Base-by-base conservation (phyloP, 1,140 invertebrate species). In the Aphaenogaster rudis region DNA sequence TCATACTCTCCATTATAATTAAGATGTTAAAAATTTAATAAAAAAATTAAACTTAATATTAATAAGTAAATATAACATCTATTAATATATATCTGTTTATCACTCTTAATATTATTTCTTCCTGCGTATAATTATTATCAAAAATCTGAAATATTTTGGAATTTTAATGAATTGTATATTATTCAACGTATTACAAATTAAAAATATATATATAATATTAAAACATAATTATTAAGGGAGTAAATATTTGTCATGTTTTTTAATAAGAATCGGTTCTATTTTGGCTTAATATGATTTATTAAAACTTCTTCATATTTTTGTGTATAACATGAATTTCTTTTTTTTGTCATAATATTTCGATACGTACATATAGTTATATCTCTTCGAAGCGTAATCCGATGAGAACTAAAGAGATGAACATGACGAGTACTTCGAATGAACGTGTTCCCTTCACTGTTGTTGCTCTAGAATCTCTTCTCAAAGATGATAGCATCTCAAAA, bases 391-490 rank as follows among this genome's bases (percentile, higher is more conserved):
- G n/a, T 36, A n/a, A 50, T 45, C 45, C n/a, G 45, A 52, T 67
- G 11, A 52, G n/a, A 67, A 80, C 15, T 2, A 21, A 66, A 52
- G 33, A 63, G 9, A 3, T 48, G 17, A 67, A 57, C 21, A n/a
- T 3, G n/a, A 66, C 7, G 21, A 77, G 15, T 66, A 50, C n/a
- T 28, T 36, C 21, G 28, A 59, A 67, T 59, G 28, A 42, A 88
- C 57, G n/a, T 39, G 57, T 79, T 85, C 39, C 42, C 33, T 71
- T 54, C 59, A 61, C 66, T 77, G 63, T 87, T 78, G 63, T 71
- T 33, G 4, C 50, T 61, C 54, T 79, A 21, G 48, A 86, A 87
- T 82, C 71, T 82, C 57, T 88, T 72, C n/a, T 79, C 33, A 74
- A 80, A 66, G 42, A 3, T 42, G 87, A 88, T 76, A 81, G 7